Base-by-base conservation (phyloP, 2,797 vertebrate genomes). In the Onychomys arenicola region DNA sequence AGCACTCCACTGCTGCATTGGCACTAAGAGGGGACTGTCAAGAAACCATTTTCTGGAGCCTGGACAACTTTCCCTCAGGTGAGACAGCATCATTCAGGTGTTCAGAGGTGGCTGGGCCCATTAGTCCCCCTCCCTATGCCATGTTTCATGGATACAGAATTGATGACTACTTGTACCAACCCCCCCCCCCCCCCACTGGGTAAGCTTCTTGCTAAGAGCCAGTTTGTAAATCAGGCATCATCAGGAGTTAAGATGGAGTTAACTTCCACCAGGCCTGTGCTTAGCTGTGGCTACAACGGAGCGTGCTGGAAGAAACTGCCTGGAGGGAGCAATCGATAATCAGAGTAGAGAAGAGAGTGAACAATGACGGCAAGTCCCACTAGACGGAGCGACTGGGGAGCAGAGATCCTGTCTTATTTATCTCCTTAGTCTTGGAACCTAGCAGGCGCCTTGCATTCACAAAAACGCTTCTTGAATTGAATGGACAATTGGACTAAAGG, bases 211-310 rank as follows among this genome's bases (percentile, higher is more conserved):
- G 86, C 69, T 92, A 90, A 89, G 93, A 52, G 34, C 19, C 32
- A 40, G 57, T 37, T 96, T 23, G 96, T 92, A 95, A 96, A 92
- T 95, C 78, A 94, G 90, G 84, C 40, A 43, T 96, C 80, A 78
- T 71, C 82, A 82, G 69, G 81, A 49, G 7, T 12, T 95, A 93
- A 83, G 67, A 96, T 0, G 29, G 67, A 97, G 90, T 95, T 91
- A 80, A 91, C 89, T 89, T 95, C 69, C 59, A 94, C 81, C 27
- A 40, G 91, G 61, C 90, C 65, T 43, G 4, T 0, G 75, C 65
- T 92, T 92, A 55, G 86, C 76, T 95, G n/a, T 93, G 90, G 77
- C 73, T 91, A 80, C 93, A 80, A 7, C 86, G 67, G 90, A 95
- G 49, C 21, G 40, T 0, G 8, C 94, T 89, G 73, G 93, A 80